A percentile compares a stretch with the other conserved stretches of the same genome.
These are phyloP conservation scores for Gouania willdenowi DNA, from an alignment of 2,797 vertebrate species.

Conservation along the genomic window DNA sequence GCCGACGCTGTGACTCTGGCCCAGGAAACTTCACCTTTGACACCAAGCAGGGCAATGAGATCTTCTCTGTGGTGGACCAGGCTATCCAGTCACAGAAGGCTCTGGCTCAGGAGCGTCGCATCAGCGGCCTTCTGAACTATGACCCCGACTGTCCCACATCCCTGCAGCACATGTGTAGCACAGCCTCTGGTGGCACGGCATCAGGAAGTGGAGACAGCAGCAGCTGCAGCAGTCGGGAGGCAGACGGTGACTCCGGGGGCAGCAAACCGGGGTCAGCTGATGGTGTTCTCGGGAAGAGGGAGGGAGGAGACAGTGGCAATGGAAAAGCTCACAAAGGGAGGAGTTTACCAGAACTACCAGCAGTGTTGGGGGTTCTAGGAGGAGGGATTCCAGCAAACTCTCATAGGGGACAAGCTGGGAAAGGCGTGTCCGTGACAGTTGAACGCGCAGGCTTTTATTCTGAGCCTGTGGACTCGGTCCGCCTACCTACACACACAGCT, in stretches of 20 bases:
- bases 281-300: slow-evolving; percentile 67
- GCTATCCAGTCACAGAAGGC: slow-evolving; percentile 90
- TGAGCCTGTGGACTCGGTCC: slow-evolving; percentile 87
- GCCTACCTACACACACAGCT: slow-evolving; percentile 40
- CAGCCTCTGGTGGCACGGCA: slow-evolving; percentile 1
- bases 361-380: slow-evolving; percentile 29
- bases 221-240: slow-evolving; percentile 66
- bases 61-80: slow-evolving; percentile 88
- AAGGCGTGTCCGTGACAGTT: slow-evolving; percentile 26
- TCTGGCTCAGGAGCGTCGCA: slow-evolving; percentile 75
- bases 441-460: slow-evolving; percentile 80
- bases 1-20: slow-evolving; percentile 92
- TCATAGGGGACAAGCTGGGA: slow-evolving; percentile 33
- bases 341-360: slow-evolving; percentile 74
- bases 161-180: slow-evolving; percentile 54
- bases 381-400: slow-evolving; percentile 53
- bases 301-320: slow-evolving; percentile 51
- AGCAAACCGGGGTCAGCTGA: slow-evolving; percentile 73
- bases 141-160: slow-evolving; percentile 65
- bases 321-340: slow-evolving; percentile 70
- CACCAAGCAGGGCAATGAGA: slow-evolving; percentile 93
- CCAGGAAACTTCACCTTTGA: slow-evolving; percentile 97
- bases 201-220: slow-evolving; percentile 33
- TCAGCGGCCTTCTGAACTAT: slow-evolving; percentile 61
- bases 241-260: slow-evolving; percentile 71